These are phyloP conservation scores for Microtus richardsoni DNA, from an alignment of 2,113 vertebrate species.

Conservation along the genomic window DNA sequence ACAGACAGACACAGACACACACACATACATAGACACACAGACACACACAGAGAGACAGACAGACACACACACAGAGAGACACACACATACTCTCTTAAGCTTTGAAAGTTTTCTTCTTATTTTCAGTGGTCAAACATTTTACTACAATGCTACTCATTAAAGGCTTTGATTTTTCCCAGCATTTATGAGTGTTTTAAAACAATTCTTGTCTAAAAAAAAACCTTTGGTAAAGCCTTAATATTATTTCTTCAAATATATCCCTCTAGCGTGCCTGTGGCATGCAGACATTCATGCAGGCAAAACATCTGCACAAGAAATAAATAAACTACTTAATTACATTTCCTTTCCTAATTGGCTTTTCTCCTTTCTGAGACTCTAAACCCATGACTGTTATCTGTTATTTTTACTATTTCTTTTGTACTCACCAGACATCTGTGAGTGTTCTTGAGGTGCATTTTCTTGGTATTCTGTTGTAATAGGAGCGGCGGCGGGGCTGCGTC, in stretches of 20 bases:
- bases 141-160: background rate
- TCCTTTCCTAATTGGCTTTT: background rate
- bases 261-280: background rate
- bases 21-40: too few species aligned
- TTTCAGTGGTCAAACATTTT: constrained; percentile 24
- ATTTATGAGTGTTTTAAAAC: background rate
- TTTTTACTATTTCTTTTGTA: background rate
- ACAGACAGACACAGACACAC: too few species aligned
- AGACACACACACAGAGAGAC: too few species aligned
- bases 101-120: background rate
- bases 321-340: background rate
- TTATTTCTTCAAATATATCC: constrained; percentile 35
- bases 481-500: too few species aligned
- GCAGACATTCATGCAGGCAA: background rate
- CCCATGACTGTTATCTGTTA: background rate
- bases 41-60: too few species aligned
- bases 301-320: background rate
- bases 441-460: background rate
- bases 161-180: background rate
- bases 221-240: background rate
- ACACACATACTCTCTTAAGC: background rate
- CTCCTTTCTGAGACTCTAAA: background rate
- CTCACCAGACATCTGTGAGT: background rate
- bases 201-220: background rate
- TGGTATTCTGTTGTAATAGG: too few species aligned